Evolutionary conservation across 2,113 vertebrate genomes (phyloP).

Genomic region (Bujurquina vittata): DNA sequence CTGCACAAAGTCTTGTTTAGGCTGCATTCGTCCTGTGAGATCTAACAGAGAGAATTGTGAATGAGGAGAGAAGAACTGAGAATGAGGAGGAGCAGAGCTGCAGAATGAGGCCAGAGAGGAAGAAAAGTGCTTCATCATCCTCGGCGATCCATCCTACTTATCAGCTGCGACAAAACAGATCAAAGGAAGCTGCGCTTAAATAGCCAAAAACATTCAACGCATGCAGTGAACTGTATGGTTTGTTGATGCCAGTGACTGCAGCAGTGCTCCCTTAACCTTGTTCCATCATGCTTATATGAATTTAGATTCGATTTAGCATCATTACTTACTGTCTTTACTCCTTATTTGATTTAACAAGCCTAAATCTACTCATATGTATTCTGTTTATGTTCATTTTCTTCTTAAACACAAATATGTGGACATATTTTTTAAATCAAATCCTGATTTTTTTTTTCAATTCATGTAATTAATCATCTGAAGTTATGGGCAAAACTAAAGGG

Average conservation of each 20-base stretch:
- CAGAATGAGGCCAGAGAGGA: slow-evolving; percentile 57
- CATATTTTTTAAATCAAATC: not conserved
- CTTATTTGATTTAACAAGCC: not conserved
- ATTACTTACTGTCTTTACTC: not conserved
- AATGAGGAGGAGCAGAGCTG: slow-evolving; percentile 42
- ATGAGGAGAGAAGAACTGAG: slow-evolving; percentile 57
- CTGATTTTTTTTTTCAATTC: too few species aligned
- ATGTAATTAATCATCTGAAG: not conserved
- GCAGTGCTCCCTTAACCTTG: not conserved
- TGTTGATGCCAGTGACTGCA: not conserved
- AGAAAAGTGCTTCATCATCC: slow-evolving; percentile 69
- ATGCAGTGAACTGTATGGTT: not conserved
- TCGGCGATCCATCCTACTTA: slow-evolving; percentile 39
- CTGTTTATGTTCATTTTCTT: not conserved
- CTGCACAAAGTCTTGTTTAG: slow-evolving; percentile 9
- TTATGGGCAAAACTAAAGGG: not conserved
- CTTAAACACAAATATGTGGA: not conserved
- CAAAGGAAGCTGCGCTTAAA: slow-evolving; percentile 17
- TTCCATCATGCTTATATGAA: not conserved
- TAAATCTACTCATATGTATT: not conserved
- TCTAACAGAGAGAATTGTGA: slow-evolving; percentile 61
- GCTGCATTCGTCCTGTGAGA: slow-evolving; percentile 11
- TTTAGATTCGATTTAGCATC: not conserved
- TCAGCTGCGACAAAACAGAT: slow-evolving; percentile 37
- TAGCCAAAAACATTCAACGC: not conserved